phyloP scores from a whole-genome alignment of 64 coral and sea anemone species.

The Cladopsammia gracilis region DNA sequence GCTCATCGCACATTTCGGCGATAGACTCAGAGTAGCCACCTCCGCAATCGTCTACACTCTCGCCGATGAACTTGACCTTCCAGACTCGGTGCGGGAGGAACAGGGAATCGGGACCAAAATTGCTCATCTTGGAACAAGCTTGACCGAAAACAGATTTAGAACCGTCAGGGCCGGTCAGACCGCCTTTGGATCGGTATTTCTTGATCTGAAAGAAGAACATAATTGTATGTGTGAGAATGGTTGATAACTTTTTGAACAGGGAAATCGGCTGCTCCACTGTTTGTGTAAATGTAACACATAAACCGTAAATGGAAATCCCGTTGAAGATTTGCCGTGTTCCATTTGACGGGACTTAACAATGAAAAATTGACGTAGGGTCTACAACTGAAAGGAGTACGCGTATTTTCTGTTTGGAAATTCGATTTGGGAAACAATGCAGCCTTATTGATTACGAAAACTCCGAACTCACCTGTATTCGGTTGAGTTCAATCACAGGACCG shows the following conservation, averaged over 20 bases:
- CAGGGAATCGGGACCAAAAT: conserved; percentile 85
- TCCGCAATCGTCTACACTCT: conserved; percentile 99
- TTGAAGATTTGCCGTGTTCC: no score
- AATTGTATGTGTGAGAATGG: not conserved
- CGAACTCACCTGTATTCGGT: conserved; percentile 90
- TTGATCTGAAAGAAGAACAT: conserved; percentile 65
- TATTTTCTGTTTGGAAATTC: no score
- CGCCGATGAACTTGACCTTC: conserved; percentile 98
- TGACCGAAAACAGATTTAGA: conserved; percentile 97
- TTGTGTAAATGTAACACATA: no score
- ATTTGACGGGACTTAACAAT: no score
- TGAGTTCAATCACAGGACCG: conserved; percentile 95
- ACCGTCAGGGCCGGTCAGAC: conserved; percentile 90
- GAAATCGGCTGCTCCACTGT: no score
- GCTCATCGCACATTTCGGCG: conserved; percentile 98
- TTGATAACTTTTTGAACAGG: not conserved
- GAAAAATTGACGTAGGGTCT: no score
- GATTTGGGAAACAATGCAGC: no score
- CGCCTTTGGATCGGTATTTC: conserved; percentile 92
- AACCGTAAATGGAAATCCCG: no score
- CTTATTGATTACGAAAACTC: no score
- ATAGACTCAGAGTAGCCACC: conserved; percentile 98
- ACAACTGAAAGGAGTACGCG: no score
- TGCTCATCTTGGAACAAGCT: conserved; percentile 91
- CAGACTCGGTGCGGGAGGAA: conserved; percentile 94